Percentiles rank a stretch among this genome's conserved stretches.
Evolutionary conservation across 2,113 vertebrate species (phyloP).

Genomic region (Xiphophorus couchianus): DNA sequence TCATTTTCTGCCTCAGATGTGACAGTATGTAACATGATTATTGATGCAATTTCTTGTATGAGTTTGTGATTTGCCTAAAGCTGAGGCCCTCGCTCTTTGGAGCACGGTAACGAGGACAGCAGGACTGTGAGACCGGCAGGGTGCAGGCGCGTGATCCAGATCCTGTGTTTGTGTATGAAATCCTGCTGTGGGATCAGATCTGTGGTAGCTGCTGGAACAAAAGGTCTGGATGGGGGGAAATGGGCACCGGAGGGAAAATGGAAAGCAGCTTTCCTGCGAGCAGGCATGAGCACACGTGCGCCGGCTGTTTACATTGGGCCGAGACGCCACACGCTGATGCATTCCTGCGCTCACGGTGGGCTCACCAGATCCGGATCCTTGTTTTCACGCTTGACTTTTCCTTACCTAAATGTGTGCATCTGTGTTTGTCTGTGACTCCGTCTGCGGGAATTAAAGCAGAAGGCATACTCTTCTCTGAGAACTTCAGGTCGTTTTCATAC

Average conservation of each 20-base stretch:
- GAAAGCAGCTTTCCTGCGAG: constrained; percentile 69
- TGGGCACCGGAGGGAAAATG: constrained; percentile 71
- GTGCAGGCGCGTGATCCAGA: constrained; percentile 48
- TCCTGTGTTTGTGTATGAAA: constrained; percentile 75
- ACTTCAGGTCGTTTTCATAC: constrained; percentile 31
- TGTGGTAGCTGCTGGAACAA: constrained; percentile 72
- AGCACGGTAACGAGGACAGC: constrained; percentile 47
- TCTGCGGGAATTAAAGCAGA: constrained; percentile 27
- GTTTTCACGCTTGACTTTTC: constrained; percentile 76
- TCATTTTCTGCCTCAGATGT: constrained; percentile 7
- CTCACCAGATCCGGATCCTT: constrained; percentile 73
- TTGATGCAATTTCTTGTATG: constrained; percentile 12
- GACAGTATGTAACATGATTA: constrained; percentile 12
- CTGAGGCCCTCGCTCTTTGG: constrained; percentile 29
- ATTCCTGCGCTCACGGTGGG: constrained; percentile 78
- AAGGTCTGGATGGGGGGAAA: constrained; percentile 69
- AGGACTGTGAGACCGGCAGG: constrained; percentile 52
- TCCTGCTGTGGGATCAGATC: constrained; percentile 69
- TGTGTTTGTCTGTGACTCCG: constrained; percentile 27
- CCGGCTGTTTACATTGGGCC: constrained; percentile 75
- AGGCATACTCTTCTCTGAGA: constrained; percentile 19
- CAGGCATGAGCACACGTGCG: constrained; percentile 69
- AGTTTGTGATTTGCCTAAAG: constrained; percentile 30
- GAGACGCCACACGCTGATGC: constrained; percentile 63
- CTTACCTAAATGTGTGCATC: constrained; percentile 62